Percentiles rank a stretch among this genome's conserved stretches.
Conservation (phyloP, 2,797 vertebrate species). For the Psittacula derbiana region DNA sequence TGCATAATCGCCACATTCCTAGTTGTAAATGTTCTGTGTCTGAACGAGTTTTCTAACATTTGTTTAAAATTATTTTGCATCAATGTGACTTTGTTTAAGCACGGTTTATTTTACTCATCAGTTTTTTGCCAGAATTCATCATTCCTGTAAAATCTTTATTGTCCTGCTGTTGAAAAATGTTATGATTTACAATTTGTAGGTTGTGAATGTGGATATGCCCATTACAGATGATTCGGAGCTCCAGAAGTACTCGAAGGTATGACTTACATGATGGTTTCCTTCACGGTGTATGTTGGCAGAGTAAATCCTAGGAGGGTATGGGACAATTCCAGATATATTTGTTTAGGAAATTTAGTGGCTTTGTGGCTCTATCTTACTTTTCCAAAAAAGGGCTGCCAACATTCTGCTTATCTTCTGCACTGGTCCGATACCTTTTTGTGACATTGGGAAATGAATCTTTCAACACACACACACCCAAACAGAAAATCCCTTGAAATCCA, state of each 20-base stretch:
- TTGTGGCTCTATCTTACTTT: neutral
- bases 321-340: neutral
- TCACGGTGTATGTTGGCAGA: neutral
- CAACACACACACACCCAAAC: neutral
- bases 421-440: neutral
- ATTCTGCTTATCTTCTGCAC: neutral
- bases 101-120: neutral
- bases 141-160: neutral
- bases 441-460: neutral
- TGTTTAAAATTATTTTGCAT: constrained; percentile 29
- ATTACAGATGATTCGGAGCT: constrained; percentile 89
- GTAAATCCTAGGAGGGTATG: neutral
- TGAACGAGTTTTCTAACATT: neutral
- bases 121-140: neutral
- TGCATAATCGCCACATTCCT: constrained; percentile 9
- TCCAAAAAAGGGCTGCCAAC: neutral
- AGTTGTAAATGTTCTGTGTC: neutral
- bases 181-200: constrained; percentile 72
- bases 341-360: neutral
- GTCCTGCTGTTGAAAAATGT: neutral
- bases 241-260: constrained; percentile 94
- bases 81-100: constrained; percentile 19
- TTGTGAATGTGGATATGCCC: constrained; percentile 86
- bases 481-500: neutral
- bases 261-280: neutral